Conservation (phyloP, 2,113 vertebrate species). For the Argyrosomus japonicus region DNA sequence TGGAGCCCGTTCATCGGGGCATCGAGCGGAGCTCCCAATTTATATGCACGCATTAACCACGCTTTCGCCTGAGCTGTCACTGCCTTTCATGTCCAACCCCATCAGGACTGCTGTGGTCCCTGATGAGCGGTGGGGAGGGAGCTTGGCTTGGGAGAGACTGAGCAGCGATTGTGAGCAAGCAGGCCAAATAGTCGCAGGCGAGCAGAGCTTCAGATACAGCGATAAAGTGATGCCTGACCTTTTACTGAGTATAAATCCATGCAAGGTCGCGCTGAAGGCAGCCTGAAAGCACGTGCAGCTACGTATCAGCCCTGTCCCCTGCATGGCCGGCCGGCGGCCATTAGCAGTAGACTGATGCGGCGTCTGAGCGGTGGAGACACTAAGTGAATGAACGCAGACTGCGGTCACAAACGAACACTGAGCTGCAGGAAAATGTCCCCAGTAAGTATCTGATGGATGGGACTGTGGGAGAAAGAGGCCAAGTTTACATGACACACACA, state of each 20-base stretch:
- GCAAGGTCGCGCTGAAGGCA: conserved; percentile 45
- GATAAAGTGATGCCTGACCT: conserved; percentile 35
- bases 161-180: conserved; percentile 34
- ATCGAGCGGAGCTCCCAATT: conserved; percentile 46
- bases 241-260: conserved; percentile 25
- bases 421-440: conserved; percentile 20
- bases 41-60: conserved; percentile 69
- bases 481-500: conserved; percentile 29
- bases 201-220: conserved; percentile 21
- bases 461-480: conserved; percentile 53
- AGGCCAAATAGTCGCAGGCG: conserved; percentile 24
- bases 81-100: conserved; percentile 69
- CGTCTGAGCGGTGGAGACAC: neutral
- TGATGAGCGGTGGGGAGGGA: conserved; percentile 14
- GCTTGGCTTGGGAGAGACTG: conserved; percentile 17
- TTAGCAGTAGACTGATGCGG: conserved; percentile 16
- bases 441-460: conserved; percentile 32
- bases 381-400: conserved; percentile 40
- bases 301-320: conserved; percentile 6
- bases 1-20: conserved; percentile 19
- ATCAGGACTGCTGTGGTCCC: conserved; percentile 44
- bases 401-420: conserved; percentile 6
- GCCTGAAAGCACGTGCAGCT: conserved; percentile 26
- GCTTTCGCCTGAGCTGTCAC: conserved; percentile 60
- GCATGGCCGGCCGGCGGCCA: conserved; percentile 19